phyloP scores from a whole-genome alignment of 2,888 invertebrate genomes.

The Limulus polyphemus region DNA sequence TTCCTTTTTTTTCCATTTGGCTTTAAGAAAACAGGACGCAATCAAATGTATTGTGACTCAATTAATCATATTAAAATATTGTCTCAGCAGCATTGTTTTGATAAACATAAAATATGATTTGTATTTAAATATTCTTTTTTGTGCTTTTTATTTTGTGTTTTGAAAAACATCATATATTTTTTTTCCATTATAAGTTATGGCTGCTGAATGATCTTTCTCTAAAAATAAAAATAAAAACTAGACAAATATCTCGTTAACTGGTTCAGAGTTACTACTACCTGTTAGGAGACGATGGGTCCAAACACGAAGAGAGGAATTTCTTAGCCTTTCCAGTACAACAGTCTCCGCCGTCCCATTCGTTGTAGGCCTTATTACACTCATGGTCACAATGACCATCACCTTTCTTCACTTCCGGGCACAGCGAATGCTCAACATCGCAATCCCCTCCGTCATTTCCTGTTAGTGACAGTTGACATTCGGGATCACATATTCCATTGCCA shows the following conservation, averaged over 20 bases:
- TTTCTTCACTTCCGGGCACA: slow-evolving; percentile 24
- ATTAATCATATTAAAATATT: no score
- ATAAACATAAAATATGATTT: no score
- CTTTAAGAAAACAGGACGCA: no score
- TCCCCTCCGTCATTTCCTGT: slow-evolving; percentile 36
- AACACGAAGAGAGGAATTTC: slow-evolving; percentile 26
- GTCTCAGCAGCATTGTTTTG: no score
- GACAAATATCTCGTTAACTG: neutral
- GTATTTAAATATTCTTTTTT: no score
- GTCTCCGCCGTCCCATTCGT: slow-evolving; percentile 33
- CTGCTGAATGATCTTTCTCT: neutral
- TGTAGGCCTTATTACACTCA: slow-evolving; percentile 31
- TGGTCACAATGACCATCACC: slow-evolving; percentile 32
- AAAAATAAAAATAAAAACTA: neutral
- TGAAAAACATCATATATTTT: no score
- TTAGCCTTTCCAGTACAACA: slow-evolving; percentile 28
- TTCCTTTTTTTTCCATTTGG: no score
- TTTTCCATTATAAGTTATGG: neutral
- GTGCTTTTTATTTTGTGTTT: no score
- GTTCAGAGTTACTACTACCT: slow-evolving; percentile 24
- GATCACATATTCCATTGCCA: slow-evolving; percentile 32
- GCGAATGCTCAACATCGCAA: slow-evolving; percentile 29
- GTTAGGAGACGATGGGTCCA: slow-evolving; percentile 30
- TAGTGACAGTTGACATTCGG: slow-evolving; percentile 29
- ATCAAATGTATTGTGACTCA: no score